A percentile compares a stretch with the other conserved stretches of the same genome.
phyloP scores from a whole-genome alignment of 2,797 vertebrate genomes.

The Podarcis lilfordi region DNA sequence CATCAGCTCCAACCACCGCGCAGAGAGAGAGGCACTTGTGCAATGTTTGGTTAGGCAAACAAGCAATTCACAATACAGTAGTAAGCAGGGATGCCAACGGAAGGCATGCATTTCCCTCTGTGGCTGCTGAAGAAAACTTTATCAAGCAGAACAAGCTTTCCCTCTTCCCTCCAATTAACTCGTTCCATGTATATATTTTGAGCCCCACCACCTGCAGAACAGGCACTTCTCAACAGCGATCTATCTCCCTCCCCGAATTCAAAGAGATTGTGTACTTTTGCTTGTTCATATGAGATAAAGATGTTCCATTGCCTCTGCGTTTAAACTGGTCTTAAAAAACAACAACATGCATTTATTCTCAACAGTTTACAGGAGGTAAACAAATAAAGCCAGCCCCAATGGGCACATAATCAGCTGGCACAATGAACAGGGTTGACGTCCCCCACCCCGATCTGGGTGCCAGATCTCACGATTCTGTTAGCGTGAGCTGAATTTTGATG shows the following conservation, averaged over 20 bases:
- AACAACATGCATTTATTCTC: neutral
- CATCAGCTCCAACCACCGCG: neutral
- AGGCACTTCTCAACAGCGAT: neutral
- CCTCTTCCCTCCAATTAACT: neutral
- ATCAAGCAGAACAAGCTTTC: neutral
- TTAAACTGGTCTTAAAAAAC: neutral
- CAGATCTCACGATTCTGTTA: neutral
- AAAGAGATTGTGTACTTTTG: neutral
- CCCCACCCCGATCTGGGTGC: neutral
- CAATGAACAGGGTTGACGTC: neutral
- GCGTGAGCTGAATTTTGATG: conserved; percentile 14
- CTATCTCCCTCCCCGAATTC: too few species aligned
- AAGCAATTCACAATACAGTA: too few species aligned
- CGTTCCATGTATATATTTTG: neutral
- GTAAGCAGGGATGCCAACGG: neutral
- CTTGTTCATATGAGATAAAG: neutral
- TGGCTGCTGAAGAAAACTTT: neutral
- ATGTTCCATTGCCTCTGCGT: neutral
- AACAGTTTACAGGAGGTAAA: neutral
- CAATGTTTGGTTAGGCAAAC: neutral
- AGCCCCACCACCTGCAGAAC: too few species aligned
- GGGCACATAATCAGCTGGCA: neutral
- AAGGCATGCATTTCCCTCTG: neutral
- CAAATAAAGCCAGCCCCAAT: neutral
- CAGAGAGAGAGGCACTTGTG: neutral